These are phyloP conservation scores for Pocillopora verrucosa DNA, from an alignment of 64 coral and sea anemone species.

Conservation along the genomic window DNA sequence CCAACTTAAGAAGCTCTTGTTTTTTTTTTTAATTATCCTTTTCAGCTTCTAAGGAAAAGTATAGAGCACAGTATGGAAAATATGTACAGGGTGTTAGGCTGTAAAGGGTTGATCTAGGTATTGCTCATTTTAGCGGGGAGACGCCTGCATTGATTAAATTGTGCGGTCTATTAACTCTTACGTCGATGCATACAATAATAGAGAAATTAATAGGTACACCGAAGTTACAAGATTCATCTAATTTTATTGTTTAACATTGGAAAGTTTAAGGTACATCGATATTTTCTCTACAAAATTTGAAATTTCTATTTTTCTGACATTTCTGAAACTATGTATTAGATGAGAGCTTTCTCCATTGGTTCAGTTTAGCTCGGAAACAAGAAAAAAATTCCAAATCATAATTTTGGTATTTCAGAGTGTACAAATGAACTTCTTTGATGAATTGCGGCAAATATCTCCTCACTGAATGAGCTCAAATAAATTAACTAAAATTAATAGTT, in stretches of 20 bases:
- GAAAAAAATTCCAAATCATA: neutral
- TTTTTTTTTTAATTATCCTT: too few relatives aligned
- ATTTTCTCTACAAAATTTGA: conserved; percentile 4
- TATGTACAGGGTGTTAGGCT: too few relatives aligned
- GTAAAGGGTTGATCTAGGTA: too few relatives aligned
- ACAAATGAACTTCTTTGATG: neutral
- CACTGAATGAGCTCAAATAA: neutral
- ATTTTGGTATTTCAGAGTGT: neutral
- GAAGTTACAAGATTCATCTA: neutral
- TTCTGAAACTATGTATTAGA: neutral
- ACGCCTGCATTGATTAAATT: too few relatives aligned
- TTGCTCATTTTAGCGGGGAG: too few relatives aligned
- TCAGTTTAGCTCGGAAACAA: neutral
- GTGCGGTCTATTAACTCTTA: too few relatives aligned
- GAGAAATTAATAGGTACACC: too few relatives aligned
- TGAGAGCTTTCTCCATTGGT: neutral
- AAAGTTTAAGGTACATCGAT: neutral
- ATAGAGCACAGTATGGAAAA: too few relatives aligned
- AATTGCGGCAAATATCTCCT: neutral
- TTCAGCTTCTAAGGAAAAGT: too few relatives aligned
- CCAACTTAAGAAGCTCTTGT: too few relatives aligned
- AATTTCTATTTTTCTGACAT: neutral
- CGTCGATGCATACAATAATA: too few relatives aligned
- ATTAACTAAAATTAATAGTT: neutral
- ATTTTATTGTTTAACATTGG: neutral